Evolutionary conservation across 2,888 invertebrate species (phyloP).

Genomic region (Oscheius myriophilus): DNA sequence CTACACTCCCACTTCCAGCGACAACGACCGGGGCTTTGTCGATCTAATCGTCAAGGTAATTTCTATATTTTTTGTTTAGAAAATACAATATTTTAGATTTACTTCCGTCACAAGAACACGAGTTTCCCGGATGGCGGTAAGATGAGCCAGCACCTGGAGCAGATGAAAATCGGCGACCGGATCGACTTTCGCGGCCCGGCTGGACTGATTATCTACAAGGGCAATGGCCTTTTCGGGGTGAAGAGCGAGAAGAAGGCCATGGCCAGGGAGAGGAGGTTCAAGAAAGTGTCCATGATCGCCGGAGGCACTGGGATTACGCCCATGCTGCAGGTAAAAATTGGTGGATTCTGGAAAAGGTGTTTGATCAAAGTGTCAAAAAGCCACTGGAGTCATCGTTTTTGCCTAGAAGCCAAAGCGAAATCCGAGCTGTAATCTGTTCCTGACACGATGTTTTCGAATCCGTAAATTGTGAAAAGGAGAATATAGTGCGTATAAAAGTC

Average conservation of each 20-base stretch:
- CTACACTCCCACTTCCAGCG: conserved; percentile 95
- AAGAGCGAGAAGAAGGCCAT: conserved; percentile 85
- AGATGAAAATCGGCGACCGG: conserved; percentile 84
- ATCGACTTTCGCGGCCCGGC: conserved; percentile 95
- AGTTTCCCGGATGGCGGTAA: conserved; percentile 93
- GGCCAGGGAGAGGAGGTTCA: conserved; percentile 73
- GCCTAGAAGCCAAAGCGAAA: no score
- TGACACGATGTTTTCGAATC: no score
- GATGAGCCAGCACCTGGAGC: conserved; percentile 92
- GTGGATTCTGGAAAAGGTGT: no score
- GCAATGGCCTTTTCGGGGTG: conserved; percentile 73
- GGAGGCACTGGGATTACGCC: conserved; percentile 92
- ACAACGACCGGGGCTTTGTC: conserved; percentile 90
- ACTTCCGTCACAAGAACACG: conserved; percentile 92
- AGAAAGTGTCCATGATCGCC: conserved; percentile 93
- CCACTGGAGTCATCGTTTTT: no score
- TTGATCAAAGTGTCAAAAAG: no score
- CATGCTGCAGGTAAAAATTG: conserved; percentile 87
- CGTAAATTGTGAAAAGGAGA: no score
- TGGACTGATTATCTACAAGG: conserved; percentile 73
- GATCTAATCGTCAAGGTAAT: conserved; percentile 89
- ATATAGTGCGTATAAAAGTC: no score
- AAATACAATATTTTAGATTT: conserved; percentile 79
- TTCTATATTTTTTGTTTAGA: background rate
- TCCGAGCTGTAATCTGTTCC: no score